A percentile compares a stretch with the other conserved stretches of the same genome.
Evolutionary conservation across 2,888 invertebrate species (phyloP).

Genomic region (Diploptera punctata): DNA sequence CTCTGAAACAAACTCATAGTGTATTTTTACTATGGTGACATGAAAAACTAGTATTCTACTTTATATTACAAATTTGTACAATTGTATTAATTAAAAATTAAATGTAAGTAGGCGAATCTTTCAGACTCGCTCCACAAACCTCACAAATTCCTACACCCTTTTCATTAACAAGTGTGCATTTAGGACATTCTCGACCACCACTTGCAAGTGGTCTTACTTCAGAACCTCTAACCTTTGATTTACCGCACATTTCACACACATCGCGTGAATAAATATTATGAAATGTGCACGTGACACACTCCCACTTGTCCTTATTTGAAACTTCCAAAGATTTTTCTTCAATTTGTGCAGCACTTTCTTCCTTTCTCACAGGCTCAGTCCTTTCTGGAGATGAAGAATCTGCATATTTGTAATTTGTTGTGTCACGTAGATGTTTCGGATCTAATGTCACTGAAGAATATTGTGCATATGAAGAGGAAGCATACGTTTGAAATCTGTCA

Average conservation of each 20-base stretch:
- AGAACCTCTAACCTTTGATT: slow-evolving; percentile 64
- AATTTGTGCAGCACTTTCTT: slow-evolving; percentile 10
- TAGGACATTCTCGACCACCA: slow-evolving; percentile 76
- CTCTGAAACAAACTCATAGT: too few relatives aligned
- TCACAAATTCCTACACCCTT: slow-evolving; percentile 68
- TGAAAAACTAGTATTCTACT: too few relatives aligned
- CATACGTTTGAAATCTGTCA: neutral
- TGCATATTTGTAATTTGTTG: neutral
- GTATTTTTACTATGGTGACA: too few relatives aligned
- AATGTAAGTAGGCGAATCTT: slow-evolving; percentile 80
- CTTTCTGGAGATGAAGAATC: neutral
- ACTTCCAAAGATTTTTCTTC: slow-evolving; percentile 5
- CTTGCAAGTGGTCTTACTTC: slow-evolving; percentile 70
- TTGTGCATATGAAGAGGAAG: neutral
- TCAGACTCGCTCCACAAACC: slow-evolving; percentile 71
- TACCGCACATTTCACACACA: slow-evolving; percentile 80
- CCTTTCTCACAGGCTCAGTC: neutral
- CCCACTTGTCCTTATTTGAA: slow-evolving; percentile 60
- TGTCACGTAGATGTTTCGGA: slow-evolving; percentile 30
- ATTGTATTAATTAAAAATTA: slow-evolving; percentile 51
- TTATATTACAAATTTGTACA: too few relatives aligned
- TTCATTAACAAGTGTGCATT: slow-evolving; percentile 78
- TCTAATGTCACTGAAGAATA: slow-evolving; percentile 37
- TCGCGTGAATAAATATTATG: slow-evolving; percentile 61
- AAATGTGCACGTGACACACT: slow-evolving; percentile 75